Conservation (phyloP, 92 coral and sea anemone genomes). For the Epizoanthus scotinus region DNA sequence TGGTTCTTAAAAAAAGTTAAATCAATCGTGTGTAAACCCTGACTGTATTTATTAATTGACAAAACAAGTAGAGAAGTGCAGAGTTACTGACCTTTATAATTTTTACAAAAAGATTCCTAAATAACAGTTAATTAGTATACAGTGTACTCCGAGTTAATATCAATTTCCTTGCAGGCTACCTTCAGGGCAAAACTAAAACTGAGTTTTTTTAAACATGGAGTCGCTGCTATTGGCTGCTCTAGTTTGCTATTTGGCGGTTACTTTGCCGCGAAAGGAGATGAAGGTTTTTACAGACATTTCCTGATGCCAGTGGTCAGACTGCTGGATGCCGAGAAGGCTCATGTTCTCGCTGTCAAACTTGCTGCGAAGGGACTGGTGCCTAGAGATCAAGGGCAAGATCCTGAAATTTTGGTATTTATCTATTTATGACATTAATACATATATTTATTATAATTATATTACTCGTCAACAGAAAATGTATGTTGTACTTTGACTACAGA, state of each 20-base stretch:
- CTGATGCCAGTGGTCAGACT: constrained; percentile 79
- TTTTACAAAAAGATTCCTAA: too few relatives aligned
- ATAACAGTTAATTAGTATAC: too few relatives aligned
- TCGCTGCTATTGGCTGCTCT: constrained; percentile 72
- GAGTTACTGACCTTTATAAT: too few relatives aligned
- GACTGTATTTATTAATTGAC: too few relatives aligned
- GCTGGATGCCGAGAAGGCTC: constrained; percentile 86
- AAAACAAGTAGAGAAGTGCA: too few relatives aligned
- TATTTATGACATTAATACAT: not conserved
- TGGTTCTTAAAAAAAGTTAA: too few relatives aligned
- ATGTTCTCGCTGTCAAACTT: constrained; percentile 80
- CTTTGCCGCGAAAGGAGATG: constrained; percentile 79
- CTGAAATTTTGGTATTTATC: constrained; percentile 74
- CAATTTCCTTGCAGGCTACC: constrained; percentile 13
- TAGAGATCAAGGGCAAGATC: constrained; percentile 62
- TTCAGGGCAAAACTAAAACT: constrained; percentile 48
- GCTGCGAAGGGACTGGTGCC: constrained; percentile 89
- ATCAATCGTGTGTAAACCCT: too few relatives aligned
- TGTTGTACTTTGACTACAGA: not conserved
- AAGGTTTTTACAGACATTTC: constrained; percentile 66
- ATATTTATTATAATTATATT: not conserved
- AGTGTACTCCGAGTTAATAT: not conserved
- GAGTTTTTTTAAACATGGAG: constrained; percentile 68
- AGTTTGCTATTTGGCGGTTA: constrained; percentile 59
- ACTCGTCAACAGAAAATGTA: not conserved